Percentiles rank a stretch among this genome's conserved stretches.
These are phyloP conservation scores for Chirona hameri DNA, from an alignment of 2,888 invertebrate species.

Conservation along the genomic window DNA sequence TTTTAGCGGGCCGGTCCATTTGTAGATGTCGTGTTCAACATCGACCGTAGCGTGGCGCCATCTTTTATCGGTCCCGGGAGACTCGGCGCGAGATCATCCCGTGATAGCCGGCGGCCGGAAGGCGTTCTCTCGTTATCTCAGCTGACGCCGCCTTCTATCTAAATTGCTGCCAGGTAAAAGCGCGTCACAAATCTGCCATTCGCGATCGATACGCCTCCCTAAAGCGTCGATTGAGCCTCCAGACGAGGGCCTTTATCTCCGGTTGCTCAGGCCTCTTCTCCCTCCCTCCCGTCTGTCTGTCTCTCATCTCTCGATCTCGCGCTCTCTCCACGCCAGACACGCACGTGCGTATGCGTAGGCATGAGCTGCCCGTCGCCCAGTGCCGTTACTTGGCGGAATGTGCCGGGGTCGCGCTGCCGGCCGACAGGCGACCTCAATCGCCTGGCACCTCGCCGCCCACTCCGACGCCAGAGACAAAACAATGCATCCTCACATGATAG, in stretches of 20 bases:
- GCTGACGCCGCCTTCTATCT: not conserved
- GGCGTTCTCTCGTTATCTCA: not conserved
- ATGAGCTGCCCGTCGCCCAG: not conserved
- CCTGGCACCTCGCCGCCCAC: not conserved
- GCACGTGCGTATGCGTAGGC: constrained; percentile 1
- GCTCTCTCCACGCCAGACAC: not conserved
- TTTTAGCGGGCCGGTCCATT: not conserved
- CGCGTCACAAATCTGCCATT: not conserved
- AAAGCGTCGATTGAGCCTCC: not conserved
- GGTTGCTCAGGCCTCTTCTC: not conserved
- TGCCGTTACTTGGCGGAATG: not conserved
- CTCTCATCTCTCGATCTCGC: not conserved
- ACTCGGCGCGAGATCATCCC: not conserved
- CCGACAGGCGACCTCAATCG: not conserved
- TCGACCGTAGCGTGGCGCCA: not conserved
- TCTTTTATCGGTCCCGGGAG: not conserved
- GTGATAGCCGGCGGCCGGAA: not conserved
- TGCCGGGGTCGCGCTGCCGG: not conserved
- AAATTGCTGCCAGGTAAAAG: not conserved
- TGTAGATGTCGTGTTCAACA: not conserved
- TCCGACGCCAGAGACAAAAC: not conserved
- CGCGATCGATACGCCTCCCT: not conserved
- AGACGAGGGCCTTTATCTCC: not conserved
- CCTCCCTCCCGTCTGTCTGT: not conserved
- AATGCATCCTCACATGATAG: too few relatives aligned